Evolutionary conservation across 2,797 vertebrate genomes (phyloP).

Genomic region (Pangasius krempfi): DNA sequence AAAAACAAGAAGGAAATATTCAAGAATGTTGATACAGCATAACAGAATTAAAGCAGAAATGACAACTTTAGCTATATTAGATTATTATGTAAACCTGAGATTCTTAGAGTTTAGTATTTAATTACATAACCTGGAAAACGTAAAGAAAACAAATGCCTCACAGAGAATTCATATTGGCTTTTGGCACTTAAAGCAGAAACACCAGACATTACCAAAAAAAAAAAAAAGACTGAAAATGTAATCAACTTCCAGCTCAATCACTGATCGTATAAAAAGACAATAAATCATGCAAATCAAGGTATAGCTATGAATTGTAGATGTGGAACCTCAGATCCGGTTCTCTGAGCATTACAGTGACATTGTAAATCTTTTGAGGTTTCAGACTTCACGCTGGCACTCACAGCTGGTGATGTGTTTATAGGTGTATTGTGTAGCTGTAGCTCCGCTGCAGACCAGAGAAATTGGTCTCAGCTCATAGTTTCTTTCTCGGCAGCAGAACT

Average conservation of each 20-base stretch:
- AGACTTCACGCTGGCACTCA: constrained; percentile 12
- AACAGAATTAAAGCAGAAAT: not conserved
- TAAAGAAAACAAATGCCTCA: not conserved
- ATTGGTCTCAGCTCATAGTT: not conserved
- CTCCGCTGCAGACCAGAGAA: not conserved
- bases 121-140: not conserved
- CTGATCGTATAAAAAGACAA: not conserved
- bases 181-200: not conserved
- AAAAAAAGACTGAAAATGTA: not conserved
- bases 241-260: not conserved
- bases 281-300: constrained; percentile 6
- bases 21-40: not conserved
- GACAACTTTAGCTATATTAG: not conserved
- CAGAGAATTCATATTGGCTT: not conserved
- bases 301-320: not conserved
- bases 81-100: not conserved
- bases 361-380: not conserved
- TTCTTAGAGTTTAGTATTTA: not conserved
- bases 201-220: not conserved
- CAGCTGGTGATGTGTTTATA: constrained; percentile 28
- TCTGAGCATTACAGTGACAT: not conserved
- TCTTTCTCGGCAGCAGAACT: not conserved
- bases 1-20: not conserved
- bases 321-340: not conserved
- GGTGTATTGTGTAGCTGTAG: not conserved